Percentiles rank a stretch among this genome's conserved stretches.
Conservation (phyloP, 2,113 vertebrate species). For the Rhabdornis inornatus region DNA sequence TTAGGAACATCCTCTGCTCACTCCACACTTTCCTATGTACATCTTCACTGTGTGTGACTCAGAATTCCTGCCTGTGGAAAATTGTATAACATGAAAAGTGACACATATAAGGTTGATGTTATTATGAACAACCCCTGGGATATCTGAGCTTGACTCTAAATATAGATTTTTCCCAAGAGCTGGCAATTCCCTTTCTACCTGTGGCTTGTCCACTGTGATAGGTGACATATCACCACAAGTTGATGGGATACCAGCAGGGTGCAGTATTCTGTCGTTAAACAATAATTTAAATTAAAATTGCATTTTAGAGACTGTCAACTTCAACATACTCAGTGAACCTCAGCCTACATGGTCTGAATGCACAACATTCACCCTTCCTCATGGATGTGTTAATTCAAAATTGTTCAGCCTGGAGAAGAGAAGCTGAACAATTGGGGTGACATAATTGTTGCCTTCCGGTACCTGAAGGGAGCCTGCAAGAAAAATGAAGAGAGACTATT, state of each 20-base stretch:
- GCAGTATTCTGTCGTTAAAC: background rate
- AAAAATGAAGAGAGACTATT: background rate
- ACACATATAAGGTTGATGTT: background rate
- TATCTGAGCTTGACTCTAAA: background rate
- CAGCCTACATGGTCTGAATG: background rate
- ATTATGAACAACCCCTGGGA: background rate
- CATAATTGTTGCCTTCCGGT: background rate
- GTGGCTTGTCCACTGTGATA: background rate
- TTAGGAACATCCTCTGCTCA: no score
- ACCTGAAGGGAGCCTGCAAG: background rate
- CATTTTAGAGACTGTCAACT: background rate
- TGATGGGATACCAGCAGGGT: background rate
- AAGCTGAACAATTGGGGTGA: background rate
- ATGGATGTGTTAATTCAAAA: background rate
- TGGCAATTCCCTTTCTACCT: background rate
- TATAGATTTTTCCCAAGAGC: background rate
- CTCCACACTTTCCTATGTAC: background rate
- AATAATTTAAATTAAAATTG: background rate
- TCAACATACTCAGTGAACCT: background rate
- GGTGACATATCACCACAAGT: background rate
- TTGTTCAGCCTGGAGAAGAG: background rate
- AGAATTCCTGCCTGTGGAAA: background rate
- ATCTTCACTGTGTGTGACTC: background rate
- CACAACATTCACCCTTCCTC: background rate
- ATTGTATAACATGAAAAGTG: background rate